Conservation (phyloP, 2,888 invertebrate species). For the Drymonia ruficornis region DNA sequence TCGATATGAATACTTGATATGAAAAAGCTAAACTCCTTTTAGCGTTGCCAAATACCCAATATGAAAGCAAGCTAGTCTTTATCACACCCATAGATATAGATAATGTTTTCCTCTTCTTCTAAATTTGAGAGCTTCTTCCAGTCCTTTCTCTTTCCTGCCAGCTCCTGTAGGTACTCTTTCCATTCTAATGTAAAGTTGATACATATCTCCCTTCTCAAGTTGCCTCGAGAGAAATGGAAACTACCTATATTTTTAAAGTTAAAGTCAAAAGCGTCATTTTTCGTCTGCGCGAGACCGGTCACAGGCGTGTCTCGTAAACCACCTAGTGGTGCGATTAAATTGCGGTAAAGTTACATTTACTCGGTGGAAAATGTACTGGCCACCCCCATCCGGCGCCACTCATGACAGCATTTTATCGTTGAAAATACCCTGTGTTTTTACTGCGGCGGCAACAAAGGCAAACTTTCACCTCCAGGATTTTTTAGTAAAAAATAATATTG, state of each 20-base stretch:
- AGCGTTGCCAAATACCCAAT: too few relatives aligned
- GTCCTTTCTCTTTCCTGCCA: too few relatives aligned
- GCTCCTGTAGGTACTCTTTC: too few relatives aligned
- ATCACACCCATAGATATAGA: too few relatives aligned
- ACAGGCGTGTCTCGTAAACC: conserved; percentile 31
- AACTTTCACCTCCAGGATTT: conserved; percentile 71
- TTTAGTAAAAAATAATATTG: conserved; percentile 67
- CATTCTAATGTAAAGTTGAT: neutral
- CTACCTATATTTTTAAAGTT: conserved; percentile 30
- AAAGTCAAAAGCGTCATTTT: conserved; percentile 28
- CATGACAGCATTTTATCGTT: conserved; percentile 73
- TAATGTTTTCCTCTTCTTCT: too few relatives aligned
- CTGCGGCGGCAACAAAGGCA: conserved; percentile 69
- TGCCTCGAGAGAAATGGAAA: conserved; percentile 2
- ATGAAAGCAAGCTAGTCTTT: too few relatives aligned
- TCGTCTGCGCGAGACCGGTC: conserved; percentile 26
- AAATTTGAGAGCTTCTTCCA: too few relatives aligned
- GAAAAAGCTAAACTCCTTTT: too few relatives aligned
- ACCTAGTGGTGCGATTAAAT: conserved; percentile 57
- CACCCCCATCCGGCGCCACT: conserved; percentile 54
- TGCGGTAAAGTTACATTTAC: conserved; percentile 65
- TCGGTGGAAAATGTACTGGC: conserved; percentile 50
- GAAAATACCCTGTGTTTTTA: conserved; percentile 62
- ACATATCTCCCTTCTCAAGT: neutral
- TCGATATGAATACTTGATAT: too few relatives aligned